Conservation (phyloP, 2,888 invertebrate species). For the Altica lythri region DNA sequence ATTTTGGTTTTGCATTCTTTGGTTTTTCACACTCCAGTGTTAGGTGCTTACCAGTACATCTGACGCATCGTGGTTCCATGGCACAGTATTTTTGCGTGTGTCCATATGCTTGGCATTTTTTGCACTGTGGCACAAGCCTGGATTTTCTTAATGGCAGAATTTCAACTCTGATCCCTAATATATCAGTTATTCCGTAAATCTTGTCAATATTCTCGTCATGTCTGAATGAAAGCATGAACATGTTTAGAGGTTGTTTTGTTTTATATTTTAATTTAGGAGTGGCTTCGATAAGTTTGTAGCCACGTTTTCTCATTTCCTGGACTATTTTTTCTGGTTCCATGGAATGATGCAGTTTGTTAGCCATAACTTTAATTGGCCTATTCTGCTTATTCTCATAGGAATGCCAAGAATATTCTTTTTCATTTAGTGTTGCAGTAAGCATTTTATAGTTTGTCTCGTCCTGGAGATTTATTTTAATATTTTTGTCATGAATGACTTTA, state of each 20-base stretch:
- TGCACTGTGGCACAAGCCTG: too few species aligned
- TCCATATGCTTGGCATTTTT: too few species aligned
- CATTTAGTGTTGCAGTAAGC: conserved; percentile 5
- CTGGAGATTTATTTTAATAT: background rate
- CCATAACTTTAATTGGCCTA: conserved; percentile 13
- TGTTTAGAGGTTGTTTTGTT: conserved; percentile 22
- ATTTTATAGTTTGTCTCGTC: conserved; percentile 1
- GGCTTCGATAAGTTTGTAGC: conserved; percentile 12
- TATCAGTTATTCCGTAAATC: conserved; percentile 22
- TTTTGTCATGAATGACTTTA: conserved; percentile 6
- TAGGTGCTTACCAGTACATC: too few species aligned
- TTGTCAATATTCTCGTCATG: conserved; percentile 26
- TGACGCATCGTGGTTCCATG: too few species aligned
- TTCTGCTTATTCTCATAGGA: too few species aligned
- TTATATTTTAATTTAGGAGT: conserved; percentile 25
- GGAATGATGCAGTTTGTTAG: conserved; percentile 4
- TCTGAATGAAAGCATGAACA: conserved; percentile 22
- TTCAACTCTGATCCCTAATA: conserved; percentile 23
- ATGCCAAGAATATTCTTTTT: conserved; percentile 10
- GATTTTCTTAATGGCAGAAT: too few species aligned
- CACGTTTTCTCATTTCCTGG: conserved; percentile 2
- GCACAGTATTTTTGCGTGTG: too few species aligned
- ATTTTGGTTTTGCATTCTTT: too few species aligned
- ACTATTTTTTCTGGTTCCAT: conserved; percentile 1
- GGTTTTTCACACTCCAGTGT: too few species aligned